phyloP scores from a whole-genome alignment of 1,140 invertebrate species.

The Sarcophaga bullata region DNA sequence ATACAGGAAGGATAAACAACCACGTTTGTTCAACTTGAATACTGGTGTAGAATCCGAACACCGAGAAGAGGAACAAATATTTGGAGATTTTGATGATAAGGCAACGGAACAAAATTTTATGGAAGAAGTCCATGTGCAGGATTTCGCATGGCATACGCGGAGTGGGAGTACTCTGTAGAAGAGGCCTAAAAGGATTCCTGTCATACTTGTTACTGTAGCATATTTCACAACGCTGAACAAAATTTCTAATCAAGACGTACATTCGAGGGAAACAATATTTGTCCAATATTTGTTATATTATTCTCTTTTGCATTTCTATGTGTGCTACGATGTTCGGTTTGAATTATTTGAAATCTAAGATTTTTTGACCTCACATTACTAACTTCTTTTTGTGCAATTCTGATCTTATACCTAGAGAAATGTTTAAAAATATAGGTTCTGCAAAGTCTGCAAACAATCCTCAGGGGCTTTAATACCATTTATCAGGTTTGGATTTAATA shows the following conservation, averaged over 20 bases:
- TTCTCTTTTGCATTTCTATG: slow-evolving; percentile 44
- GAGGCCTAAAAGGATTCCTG: not conserved
- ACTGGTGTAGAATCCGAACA: too few species aligned
- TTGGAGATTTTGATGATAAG: slow-evolving; percentile 24
- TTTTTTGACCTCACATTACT: slow-evolving; percentile 43
- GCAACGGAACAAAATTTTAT: not conserved
- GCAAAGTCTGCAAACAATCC: too few species aligned
- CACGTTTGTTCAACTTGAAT: too few species aligned
- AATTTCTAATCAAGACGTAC: slow-evolving; percentile 41
- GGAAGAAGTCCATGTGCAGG: slow-evolving; percentile 44
- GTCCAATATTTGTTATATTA: slow-evolving; percentile 44
- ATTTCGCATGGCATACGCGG: slow-evolving; percentile 29
- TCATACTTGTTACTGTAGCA: slow-evolving; percentile 43
- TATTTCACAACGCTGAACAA: slow-evolving; percentile 43
- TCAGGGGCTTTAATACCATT: too few species aligned
- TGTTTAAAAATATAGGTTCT: too few species aligned
- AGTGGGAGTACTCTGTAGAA: not conserved
- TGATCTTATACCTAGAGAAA: slow-evolving; percentile 43
- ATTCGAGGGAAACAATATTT: slow-evolving; percentile 48
- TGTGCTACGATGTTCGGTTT: slow-evolving; percentile 18
- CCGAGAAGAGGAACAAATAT: not conserved
- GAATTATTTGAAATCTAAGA: slow-evolving; percentile 43
- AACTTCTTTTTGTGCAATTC: slow-evolving; percentile 42
- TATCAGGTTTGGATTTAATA: too few species aligned
- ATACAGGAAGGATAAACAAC: slow-evolving; percentile 70